These are phyloP conservation scores for Hystrix cristata DNA, from an alignment of 2,113 vertebrate genomes.

Conservation along the genomic window DNA sequence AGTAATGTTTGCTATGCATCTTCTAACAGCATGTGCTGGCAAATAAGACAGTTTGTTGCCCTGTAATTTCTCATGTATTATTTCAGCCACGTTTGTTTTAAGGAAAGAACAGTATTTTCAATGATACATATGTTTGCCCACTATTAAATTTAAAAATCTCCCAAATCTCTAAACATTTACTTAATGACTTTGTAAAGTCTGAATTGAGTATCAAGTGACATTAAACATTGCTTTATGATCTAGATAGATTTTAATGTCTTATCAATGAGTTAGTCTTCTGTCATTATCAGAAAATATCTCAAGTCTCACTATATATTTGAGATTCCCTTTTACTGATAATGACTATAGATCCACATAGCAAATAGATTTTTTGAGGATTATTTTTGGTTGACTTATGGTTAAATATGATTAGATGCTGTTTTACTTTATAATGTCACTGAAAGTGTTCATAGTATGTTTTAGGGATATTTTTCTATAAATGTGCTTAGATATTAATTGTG, in stretches of 20 bases:
- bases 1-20: neutral
- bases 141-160: neutral
- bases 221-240: neutral
- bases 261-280: neutral
- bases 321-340: neutral
- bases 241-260: neutral
- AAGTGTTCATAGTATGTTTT: neutral
- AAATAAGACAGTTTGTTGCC: neutral
- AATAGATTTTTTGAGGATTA: constrained; percentile 36
- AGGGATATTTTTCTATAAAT: constrained; percentile 36
- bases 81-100: neutral
- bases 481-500: neutral
- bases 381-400: constrained; percentile 16
- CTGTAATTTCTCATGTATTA: neutral
- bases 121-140: neutral
- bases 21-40: constrained; percentile 33
- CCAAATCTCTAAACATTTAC: neutral
- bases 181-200: constrained; percentile 35
- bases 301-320: neutral
- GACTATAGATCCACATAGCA: constrained; percentile 57
- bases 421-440: constrained; percentile 23
- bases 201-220: neutral
- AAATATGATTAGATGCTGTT: constrained; percentile 35
- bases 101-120: constrained; percentile 32
- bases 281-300: neutral